phyloP scores from a whole-genome alignment of 2,888 invertebrate genomes.

The Nebria salina region DNA sequence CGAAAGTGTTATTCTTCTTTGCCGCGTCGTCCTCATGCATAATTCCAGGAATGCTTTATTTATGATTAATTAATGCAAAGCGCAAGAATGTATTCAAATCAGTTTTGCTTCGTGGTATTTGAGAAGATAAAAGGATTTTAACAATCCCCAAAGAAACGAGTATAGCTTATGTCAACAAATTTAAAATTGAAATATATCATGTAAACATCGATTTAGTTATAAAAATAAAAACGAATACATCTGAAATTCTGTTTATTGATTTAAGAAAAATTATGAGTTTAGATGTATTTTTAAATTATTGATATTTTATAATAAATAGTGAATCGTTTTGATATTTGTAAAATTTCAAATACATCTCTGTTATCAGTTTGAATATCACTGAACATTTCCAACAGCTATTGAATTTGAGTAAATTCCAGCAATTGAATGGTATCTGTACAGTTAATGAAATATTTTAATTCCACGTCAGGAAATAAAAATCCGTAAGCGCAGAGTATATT shows the following conservation, averaged over 20 bases:
- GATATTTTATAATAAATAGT: too few species aligned
- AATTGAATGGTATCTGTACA: background rate
- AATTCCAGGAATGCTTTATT: constrained; percentile 44
- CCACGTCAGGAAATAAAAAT: constrained; percentile 4
- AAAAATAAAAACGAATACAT: too few species aligned
- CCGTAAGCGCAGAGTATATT: background rate
- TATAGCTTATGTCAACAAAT: background rate
- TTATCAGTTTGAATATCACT: background rate
- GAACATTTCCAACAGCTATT: background rate
- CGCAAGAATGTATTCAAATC: constrained; percentile 45
- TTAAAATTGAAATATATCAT: too few species aligned
- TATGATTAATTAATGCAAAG: constrained; percentile 47
- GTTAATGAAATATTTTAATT: constrained; percentile 21
- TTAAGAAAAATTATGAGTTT: too few species aligned
- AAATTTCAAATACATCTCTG: too few species aligned
- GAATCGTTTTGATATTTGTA: too few species aligned
- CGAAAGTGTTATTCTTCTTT: background rate
- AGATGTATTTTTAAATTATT: too few species aligned
- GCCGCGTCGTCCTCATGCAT: constrained; percentile 22
- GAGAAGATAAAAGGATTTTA: constrained; percentile 44
- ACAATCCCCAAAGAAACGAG: constrained; percentile 37
- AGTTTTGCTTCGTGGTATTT: constrained; percentile 44
- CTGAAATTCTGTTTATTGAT: too few species aligned
- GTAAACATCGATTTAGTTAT: too few species aligned
- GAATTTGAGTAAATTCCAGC: background rate